phyloP scores from a whole-genome alignment of 2,888 invertebrate species.

The Polyommatus icarus region DNA sequence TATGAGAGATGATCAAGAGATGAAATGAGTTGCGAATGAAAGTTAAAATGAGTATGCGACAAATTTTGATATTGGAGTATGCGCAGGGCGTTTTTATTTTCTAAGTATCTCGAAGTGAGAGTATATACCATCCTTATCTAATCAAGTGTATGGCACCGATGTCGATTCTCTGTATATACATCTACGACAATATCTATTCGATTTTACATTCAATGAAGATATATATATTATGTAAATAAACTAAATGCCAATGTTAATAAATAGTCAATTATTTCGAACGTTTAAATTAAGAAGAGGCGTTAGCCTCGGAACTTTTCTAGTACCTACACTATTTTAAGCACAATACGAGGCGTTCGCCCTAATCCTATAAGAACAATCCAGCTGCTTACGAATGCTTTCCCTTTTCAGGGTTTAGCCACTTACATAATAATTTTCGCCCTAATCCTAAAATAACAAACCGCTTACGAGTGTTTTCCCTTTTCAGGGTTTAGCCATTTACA shows the following conservation, averaged over 20 bases:
- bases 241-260: not conserved
- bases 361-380: not conserved
- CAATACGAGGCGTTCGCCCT: not conserved
- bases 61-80: constrained; percentile 7
- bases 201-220: not conserved
- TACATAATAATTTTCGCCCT: not conserved
- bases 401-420: not conserved
- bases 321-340: not conserved
- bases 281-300: not conserved
- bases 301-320: not conserved
- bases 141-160: constrained; percentile 2
- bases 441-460: not conserved
- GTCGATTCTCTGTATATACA: not conserved
- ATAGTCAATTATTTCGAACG: constrained; percentile 4
- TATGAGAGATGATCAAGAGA: not conserved
- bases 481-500: not conserved
- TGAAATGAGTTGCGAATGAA: not conserved
- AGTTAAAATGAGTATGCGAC: not conserved
- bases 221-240: not conserved
- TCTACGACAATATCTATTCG: not conserved
- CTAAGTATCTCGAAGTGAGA: not conserved
- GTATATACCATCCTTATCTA: not conserved
- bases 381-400: not conserved
- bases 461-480: not conserved
- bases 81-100: not conserved